Evolutionary conservation across 2,797 vertebrate species (phyloP).

Genomic region (Lepus oiostolus): DNA sequence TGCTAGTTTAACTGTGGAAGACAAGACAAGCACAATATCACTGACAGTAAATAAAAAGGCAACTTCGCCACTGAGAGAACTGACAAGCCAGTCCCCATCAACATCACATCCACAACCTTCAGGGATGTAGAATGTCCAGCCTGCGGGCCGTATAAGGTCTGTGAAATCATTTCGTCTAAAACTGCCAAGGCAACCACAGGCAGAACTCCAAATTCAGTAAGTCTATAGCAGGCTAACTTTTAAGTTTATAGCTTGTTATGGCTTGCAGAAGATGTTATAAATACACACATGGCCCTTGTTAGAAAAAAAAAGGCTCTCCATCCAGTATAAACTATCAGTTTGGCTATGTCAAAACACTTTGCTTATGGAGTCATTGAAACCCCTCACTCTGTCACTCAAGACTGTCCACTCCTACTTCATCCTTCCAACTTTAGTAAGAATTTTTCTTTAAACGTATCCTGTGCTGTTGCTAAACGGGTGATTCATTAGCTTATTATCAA

Average conservation of each 20-base stretch:
- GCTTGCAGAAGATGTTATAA: too few species aligned
- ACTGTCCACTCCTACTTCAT: too few species aligned
- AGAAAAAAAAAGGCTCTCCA: too few species aligned
- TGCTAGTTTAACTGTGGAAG: background rate
- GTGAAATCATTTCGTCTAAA: too few species aligned
- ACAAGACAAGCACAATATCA: background rate
- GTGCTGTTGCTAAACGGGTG: background rate
- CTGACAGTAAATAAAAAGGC: background rate
- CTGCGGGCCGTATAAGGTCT: too few species aligned
- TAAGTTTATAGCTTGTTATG: too few species aligned
- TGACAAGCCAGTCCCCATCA: background rate
- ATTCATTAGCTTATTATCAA: background rate
- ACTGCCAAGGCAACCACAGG: too few species aligned
- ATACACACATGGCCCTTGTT: too few species aligned
- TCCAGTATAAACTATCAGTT: too few species aligned
- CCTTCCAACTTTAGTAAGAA: background rate
- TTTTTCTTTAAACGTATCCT: background rate
- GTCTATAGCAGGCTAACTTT: too few species aligned
- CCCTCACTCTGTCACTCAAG: background rate
- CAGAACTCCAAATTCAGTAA: too few species aligned
- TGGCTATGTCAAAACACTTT: background rate
- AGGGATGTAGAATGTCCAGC: too few species aligned
- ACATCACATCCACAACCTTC: background rate
- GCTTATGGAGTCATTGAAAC: background rate
- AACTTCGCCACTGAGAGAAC: background rate